Percentiles rank a stretch among this genome's conserved stretches.
phyloP scores from a whole-genome alignment of 2,888 invertebrate genomes.

The Euproctis similis region DNA sequence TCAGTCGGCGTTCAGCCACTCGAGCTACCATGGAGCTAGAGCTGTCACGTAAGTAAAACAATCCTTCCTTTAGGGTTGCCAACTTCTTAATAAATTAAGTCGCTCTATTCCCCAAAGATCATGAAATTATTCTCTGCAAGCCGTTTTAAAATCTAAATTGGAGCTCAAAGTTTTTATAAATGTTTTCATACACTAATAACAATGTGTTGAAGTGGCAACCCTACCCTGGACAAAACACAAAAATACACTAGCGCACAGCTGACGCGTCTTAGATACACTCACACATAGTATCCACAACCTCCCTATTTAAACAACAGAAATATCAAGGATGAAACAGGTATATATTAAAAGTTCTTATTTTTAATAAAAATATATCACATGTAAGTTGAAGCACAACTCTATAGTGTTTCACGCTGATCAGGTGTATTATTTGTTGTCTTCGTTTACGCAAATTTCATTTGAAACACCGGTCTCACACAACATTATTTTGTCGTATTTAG shows the following conservation, averaged over 20 bases:
- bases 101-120: too few relatives aligned
- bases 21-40: conserved; percentile 91
- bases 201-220: too few relatives aligned
- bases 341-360: conserved; percentile 6
- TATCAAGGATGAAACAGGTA: conserved; percentile 21
- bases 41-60: conserved; percentile 94
- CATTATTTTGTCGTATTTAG: too few relatives aligned
- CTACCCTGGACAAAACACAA: conserved; percentile 18
- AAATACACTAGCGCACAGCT: conserved; percentile 27
- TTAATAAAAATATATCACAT: conserved; percentile 15
- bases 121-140: too few relatives aligned
- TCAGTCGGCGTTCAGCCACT: conserved; percentile 85
- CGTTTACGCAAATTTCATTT: too few relatives aligned
- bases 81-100: too few relatives aligned
- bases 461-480: too few relatives aligned
- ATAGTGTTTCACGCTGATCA: conserved; percentile 17
- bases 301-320: conserved; percentile 16
- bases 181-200: too few relatives aligned
- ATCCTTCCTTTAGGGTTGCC: too few relatives aligned
- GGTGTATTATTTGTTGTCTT: too few relatives aligned
- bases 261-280: conserved; percentile 34
- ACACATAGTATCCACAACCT: conserved; percentile 28
- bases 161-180: too few relatives aligned
- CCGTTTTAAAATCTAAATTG: too few relatives aligned
- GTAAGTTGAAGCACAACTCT: conserved; percentile 19